These are phyloP conservation scores for Beaufortia kweichowensis DNA, from an alignment of 2,113 vertebrate species.

Conservation along the genomic window DNA sequence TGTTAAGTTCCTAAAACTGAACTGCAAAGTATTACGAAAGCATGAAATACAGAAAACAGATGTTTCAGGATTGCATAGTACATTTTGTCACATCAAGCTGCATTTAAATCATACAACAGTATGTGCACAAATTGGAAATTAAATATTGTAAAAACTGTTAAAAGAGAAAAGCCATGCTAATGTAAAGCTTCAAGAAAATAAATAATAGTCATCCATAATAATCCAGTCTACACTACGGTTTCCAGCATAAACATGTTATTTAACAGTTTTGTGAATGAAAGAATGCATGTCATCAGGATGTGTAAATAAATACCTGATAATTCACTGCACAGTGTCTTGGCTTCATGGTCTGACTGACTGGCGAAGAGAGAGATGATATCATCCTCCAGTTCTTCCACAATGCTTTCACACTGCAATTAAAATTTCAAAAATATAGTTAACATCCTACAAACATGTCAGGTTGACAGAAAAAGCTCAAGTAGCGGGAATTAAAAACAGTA, in stretches of 20 bases:
- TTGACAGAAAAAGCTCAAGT: not conserved
- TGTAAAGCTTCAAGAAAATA: not conserved
- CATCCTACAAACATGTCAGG: not conserved
- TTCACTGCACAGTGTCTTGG: slow-evolving; percentile 82
- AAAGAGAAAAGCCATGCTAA: not conserved
- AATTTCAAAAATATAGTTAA: slow-evolving; percentile 36
- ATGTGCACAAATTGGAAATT: no score
- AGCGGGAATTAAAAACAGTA: not conserved
- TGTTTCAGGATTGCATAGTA: not conserved
- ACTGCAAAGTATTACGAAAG: not conserved
- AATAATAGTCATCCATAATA: not conserved
- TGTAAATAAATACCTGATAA: slow-evolving; percentile 79
- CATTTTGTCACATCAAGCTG: not conserved
- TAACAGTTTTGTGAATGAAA: slow-evolving; percentile 49
- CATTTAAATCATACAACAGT: not conserved
- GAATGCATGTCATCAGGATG: slow-evolving; percentile 48
- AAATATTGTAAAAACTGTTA: not conserved
- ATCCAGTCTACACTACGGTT: not conserved
- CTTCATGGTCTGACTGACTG: slow-evolving; percentile 72
- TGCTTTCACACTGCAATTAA: slow-evolving; percentile 78
- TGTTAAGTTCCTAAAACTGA: not conserved
- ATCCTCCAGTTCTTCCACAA: slow-evolving; percentile 86
- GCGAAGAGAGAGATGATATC: slow-evolving; percentile 81
- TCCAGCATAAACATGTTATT: not conserved
- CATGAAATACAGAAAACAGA: not conserved